phyloP scores from a whole-genome alignment of 2,113 vertebrate species.

The Hepsetus odoe region DNA sequence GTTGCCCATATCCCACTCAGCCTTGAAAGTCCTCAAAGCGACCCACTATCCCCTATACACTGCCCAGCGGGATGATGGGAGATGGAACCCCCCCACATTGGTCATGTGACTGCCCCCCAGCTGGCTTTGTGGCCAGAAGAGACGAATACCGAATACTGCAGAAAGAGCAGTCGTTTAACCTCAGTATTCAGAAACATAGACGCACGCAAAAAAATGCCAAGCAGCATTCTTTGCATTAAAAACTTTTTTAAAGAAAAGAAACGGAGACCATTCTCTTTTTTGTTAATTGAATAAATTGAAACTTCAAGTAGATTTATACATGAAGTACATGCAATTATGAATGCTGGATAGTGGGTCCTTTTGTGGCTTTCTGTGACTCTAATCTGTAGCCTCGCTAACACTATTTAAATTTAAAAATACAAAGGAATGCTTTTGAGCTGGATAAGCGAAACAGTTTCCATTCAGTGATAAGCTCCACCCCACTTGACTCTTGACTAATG shows the following conservation, averaged over 20 bases:
- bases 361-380: constrained; percentile 94
- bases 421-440: constrained; percentile 58
- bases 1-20: constrained; percentile 99
- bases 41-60: constrained; percentile 99
- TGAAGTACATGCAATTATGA: constrained; percentile 37
- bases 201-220: constrained; percentile 77
- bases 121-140: constrained; percentile 94
- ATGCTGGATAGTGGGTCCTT: constrained; percentile 99
- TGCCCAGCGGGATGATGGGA: constrained; percentile 94
- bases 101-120: constrained; percentile 88
- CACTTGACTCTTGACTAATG: constrained; percentile 42
- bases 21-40: constrained; percentile 99
- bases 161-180: constrained; percentile 82
- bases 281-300: constrained; percentile 51
- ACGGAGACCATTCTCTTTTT: constrained; percentile 48
- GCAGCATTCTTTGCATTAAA: constrained; percentile 56
- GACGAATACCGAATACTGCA: constrained; percentile 78
- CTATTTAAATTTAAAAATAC: constrained; percentile 47
- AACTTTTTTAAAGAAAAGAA: constrained; percentile 52
- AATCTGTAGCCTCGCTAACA: constrained; percentile 52
- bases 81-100: constrained; percentile 86
- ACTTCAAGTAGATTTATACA: constrained; percentile 11
- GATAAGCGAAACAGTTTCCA: constrained; percentile 49
- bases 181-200: constrained; percentile 84
- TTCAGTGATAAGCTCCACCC: constrained; percentile 46